Conservation (phyloP, 2,888 invertebrate species). For the Tinea pellionella region DNA sequence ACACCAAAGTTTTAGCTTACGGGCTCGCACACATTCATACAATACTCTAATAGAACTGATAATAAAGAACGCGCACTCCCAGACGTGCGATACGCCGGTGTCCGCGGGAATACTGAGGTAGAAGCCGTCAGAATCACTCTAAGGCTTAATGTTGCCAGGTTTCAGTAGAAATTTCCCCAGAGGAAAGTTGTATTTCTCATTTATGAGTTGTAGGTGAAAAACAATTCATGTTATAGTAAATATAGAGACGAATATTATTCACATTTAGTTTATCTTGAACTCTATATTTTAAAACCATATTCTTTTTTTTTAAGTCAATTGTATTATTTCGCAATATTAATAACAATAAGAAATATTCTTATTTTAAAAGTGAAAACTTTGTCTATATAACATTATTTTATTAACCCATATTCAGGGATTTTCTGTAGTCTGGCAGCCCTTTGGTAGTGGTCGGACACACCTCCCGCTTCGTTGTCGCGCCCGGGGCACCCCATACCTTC, state of each 20-base stretch:
- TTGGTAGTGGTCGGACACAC: slow-evolving; percentile 45
- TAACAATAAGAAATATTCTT: no score
- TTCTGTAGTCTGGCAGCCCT: not conserved
- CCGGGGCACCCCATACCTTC: slow-evolving; percentile 50
- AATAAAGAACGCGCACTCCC: not conserved
- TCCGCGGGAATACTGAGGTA: slow-evolving; percentile 46
- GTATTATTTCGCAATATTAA: no score
- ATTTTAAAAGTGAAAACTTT: not conserved
- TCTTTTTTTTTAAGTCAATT: no score
- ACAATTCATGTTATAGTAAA: no score
- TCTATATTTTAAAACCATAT: no score
- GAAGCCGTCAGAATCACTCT: slow-evolving; percentile 29
- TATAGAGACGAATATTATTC: no score
- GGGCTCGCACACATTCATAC: slow-evolving; percentile 52
- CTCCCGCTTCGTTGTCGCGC: slow-evolving; percentile 48
- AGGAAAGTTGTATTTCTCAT: not conserved
- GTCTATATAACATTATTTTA: not conserved
- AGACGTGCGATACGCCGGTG: slow-evolving; percentile 27
- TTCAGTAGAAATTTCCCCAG: slow-evolving; percentile 25
- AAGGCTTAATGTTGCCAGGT: slow-evolving; percentile 43
- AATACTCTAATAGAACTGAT: slow-evolving; percentile 23
- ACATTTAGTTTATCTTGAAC: no score
- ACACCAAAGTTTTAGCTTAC: slow-evolving; percentile 31
- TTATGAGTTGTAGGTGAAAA: not conserved
- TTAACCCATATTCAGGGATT: not conserved